These are phyloP conservation scores for Seriola rivoliana DNA, from an alignment of 2,113 vertebrate genomes.

Conservation along the genomic window DNA sequence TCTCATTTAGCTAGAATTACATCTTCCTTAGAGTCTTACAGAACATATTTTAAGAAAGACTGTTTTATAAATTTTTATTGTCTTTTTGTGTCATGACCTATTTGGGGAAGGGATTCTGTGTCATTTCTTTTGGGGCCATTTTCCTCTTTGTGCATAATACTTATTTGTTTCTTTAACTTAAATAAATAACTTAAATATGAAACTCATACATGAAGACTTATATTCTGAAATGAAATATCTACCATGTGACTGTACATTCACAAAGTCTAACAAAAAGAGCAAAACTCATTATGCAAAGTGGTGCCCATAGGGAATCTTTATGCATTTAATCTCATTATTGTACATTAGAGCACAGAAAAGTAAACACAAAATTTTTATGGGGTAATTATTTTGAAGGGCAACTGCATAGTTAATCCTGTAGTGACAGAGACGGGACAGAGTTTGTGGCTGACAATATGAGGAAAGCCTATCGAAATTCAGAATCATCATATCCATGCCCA, in stretches of 20 bases:
- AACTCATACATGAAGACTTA: too few relatives aligned
- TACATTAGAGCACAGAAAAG: slow-evolving; percentile 8
- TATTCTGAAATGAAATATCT: slow-evolving; percentile 2
- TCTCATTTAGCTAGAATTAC: too few relatives aligned
- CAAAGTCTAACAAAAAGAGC: neutral
- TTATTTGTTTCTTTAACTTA: neutral
- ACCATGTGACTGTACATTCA: slow-evolving; percentile 11
- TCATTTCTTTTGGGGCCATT: neutral
- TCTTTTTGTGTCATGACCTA: too few relatives aligned
- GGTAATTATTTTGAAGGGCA: slow-evolving; percentile 42
- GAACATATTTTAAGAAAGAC: too few relatives aligned
- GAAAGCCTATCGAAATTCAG: neutral
- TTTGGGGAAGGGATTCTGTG: neutral
- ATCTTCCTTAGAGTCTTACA: too few relatives aligned
- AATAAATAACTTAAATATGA: neutral
- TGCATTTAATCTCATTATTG: slow-evolving; percentile 35
- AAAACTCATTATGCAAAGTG: slow-evolving; percentile 27
- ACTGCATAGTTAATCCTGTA: slow-evolving; percentile 1
- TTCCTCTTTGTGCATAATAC: neutral
- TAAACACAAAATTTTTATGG: slow-evolving; percentile 4
- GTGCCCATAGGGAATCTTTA: slow-evolving; percentile 20
- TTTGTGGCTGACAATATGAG: neutral
- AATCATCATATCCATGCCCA: neutral
- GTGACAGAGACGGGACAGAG: neutral
- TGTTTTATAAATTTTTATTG: too few relatives aligned